phyloP scores from a whole-genome alignment of 2,797 vertebrate genomes.

The Chloroceryle amazona region DNA sequence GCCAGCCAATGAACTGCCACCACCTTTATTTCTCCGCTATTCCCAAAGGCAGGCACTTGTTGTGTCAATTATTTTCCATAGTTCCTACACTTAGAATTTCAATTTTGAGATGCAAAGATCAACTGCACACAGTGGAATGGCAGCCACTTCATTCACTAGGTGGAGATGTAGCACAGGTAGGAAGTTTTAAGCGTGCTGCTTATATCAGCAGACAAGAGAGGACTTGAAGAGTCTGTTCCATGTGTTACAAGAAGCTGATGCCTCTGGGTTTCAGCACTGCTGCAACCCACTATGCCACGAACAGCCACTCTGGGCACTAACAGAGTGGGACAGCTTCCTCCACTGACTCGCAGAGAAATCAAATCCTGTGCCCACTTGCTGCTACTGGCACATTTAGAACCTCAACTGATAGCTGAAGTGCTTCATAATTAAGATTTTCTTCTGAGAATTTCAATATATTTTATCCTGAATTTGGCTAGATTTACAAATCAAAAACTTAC shows the following conservation, averaged over 20 bases:
- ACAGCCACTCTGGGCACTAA: neutral
- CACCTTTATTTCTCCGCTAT: neutral
- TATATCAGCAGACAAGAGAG: neutral
- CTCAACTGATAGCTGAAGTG: neutral
- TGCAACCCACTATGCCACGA: neutral
- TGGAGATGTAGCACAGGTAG: fast-evolving
- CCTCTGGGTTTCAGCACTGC: neutral
- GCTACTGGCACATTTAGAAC: neutral
- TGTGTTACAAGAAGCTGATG: neutral
- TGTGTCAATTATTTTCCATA: neutral
- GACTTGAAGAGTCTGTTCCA: neutral
- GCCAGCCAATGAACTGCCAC: neutral
- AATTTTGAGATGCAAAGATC: neutral
- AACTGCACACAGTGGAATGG: neutral
- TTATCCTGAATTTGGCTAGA: neutral
- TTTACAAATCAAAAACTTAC: neutral
- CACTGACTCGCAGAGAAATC: neutral
- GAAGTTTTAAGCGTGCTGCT: neutral
- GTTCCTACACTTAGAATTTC: neutral
- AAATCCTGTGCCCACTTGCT: neutral
- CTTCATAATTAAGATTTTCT: neutral
- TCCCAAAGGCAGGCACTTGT: neutral
- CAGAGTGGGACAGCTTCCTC: neutral
- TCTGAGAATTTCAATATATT: neutral
- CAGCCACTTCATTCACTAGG: neutral